Evolutionary conservation across 2,797 vertebrate species (phyloP).

Genomic region (Phrynocephalus forsythii): DNA sequence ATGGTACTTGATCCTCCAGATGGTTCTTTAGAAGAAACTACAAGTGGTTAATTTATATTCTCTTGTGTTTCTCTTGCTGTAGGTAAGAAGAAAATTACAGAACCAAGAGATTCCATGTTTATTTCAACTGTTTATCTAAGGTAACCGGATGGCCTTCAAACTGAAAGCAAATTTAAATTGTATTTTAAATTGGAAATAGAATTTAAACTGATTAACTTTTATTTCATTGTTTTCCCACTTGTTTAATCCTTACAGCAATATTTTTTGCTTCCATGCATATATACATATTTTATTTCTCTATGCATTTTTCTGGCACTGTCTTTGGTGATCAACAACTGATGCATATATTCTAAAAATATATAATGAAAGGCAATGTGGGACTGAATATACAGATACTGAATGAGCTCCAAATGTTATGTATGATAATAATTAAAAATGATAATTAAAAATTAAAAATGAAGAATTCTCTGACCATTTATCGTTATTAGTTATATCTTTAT

Average conservation of each 20-base stretch:
- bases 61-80: background rate
- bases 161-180: conserved; percentile 20
- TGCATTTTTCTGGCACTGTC: background rate
- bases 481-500: background rate
- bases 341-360: background rate
- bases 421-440: too few relatives aligned
- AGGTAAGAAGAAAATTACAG: background rate
- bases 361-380: background rate
- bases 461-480: conserved; percentile 23
- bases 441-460: background rate
- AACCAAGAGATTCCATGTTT: background rate
- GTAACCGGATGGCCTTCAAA: background rate
- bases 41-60: background rate
- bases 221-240: background rate
- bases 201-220: background rate
- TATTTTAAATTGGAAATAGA: conserved; percentile 7
- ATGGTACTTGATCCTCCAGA: background rate
- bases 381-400: conserved; percentile 40
- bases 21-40: background rate
- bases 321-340: background rate
- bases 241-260: background rate
- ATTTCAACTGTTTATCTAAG: background rate
- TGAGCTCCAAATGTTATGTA: background rate
- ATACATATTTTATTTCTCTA: background rate
- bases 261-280: too few relatives aligned